Conservation (phyloP, 2,113 vertebrate species). For the Asarcornis scutulata region DNA sequence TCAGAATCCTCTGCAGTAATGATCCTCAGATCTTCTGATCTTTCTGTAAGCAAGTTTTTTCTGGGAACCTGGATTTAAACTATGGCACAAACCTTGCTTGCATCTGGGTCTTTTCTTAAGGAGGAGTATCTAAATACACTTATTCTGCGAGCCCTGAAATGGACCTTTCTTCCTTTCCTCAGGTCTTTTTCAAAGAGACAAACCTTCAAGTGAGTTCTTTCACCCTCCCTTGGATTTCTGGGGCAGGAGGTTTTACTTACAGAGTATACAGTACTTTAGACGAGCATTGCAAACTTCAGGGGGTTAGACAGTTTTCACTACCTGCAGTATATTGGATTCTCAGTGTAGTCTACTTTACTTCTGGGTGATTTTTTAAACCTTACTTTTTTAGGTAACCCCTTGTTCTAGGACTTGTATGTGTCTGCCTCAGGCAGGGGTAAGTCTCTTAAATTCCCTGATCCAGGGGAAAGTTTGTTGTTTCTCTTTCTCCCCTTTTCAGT, state of each 20-base stretch:
- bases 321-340: slow-evolving; percentile 31
- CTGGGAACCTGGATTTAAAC: slow-evolving; percentile 73
- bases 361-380: not conserved
- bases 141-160: slow-evolving; percentile 67
- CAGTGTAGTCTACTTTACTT: slow-evolving; percentile 35
- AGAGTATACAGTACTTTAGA: slow-evolving; percentile 58
- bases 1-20: slow-evolving; percentile 77
- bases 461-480: not conserved
- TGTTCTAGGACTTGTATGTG: not conserved
- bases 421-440: not conserved
- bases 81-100: slow-evolving; percentile 67
- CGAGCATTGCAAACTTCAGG: slow-evolving; percentile 61
- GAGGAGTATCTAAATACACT: slow-evolving; percentile 75
- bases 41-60: slow-evolving; percentile 74
- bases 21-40: slow-evolving; percentile 74
- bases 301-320: slow-evolving; percentile 21
- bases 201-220: slow-evolving; percentile 74
- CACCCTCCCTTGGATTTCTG: slow-evolving; percentile 68
- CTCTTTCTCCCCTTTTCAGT: not conserved
- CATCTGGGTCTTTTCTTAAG: slow-evolving; percentile 68
- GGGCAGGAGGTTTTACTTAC: slow-evolving; percentile 71
- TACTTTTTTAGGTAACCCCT: not conserved
- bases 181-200: slow-evolving; percentile 69
- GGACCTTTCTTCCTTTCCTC: slow-evolving; percentile 66
- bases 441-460: not conserved